phyloP scores from a whole-genome alignment of 2,797 vertebrate species.

The Heterohyrax brucei region DNA sequence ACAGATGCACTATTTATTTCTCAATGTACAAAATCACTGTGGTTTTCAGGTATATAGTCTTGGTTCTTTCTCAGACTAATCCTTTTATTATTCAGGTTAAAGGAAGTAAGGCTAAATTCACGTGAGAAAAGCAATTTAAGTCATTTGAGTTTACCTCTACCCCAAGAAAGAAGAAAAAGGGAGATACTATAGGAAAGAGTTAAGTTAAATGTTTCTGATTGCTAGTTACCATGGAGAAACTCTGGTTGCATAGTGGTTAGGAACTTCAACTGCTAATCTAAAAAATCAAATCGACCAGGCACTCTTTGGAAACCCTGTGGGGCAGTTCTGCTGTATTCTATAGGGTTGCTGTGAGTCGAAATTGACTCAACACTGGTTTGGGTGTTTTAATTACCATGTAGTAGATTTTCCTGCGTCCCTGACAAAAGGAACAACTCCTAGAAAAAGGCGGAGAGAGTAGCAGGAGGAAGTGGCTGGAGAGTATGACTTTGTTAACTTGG shows the following conservation, averaged over 20 bases:
- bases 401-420: not conserved
- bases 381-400: not conserved
- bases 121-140: slow-evolving; percentile 21
- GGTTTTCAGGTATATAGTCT: slow-evolving; percentile 27
- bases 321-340: no score
- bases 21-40: slow-evolving; percentile 63
- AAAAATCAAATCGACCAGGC: no score
- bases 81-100: slow-evolving; percentile 38
- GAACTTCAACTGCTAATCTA: no score
- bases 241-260: no score
- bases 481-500: not conserved
- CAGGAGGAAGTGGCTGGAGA: not conserved
- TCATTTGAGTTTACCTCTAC: not conserved
- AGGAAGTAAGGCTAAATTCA: slow-evolving; percentile 46
- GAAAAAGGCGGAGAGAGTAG: not conserved
- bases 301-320: no score
- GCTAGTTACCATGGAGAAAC: not conserved
- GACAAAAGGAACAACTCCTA: not conserved
- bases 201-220: not conserved
- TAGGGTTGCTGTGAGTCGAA: no score
- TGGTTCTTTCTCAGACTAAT: slow-evolving; percentile 56
- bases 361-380: no score
- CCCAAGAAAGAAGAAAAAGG: not conserved
- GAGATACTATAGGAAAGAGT: not conserved
- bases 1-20: slow-evolving; percentile 81